Evolutionary conservation across 2,113 vertebrate species (phyloP).

Genomic region (Antigone vipio): DNA sequence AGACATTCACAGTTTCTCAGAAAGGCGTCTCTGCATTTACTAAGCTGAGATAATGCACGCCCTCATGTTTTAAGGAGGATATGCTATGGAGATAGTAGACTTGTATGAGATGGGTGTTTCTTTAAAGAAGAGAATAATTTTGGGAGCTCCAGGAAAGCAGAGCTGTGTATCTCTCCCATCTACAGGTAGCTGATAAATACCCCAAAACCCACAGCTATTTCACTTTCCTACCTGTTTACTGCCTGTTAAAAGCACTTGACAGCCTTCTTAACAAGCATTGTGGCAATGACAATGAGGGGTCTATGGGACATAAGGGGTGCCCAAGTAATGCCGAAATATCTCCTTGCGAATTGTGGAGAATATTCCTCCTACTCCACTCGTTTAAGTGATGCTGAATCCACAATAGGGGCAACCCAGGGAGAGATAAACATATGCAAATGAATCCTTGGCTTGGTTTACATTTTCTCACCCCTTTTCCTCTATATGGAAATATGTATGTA

Average conservation of each 20-base stretch:
- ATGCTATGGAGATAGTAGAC: background rate
- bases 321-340: background rate
- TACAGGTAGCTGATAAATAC: background rate
- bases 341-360: background rate
- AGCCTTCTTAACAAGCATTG: background rate
- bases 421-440: background rate
- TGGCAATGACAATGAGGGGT: background rate
- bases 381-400: background rate
- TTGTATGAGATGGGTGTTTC: background rate
- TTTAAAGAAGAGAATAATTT: background rate
- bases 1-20: background rate
- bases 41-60: background rate
- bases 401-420: fast-evolving
- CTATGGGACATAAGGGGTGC: background rate
- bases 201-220: background rate
- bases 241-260: background rate
- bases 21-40: background rate
- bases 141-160: background rate
- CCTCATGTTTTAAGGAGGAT: background rate
- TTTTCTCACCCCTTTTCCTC: background rate
- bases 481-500: background rate
- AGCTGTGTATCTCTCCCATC: background rate
- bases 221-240: background rate
- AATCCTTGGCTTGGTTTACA: background rate
- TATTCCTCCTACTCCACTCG: background rate